Base-by-base conservation (phyloP, 2,797 vertebrate species). In the Champsocephalus gunnari region DNA sequence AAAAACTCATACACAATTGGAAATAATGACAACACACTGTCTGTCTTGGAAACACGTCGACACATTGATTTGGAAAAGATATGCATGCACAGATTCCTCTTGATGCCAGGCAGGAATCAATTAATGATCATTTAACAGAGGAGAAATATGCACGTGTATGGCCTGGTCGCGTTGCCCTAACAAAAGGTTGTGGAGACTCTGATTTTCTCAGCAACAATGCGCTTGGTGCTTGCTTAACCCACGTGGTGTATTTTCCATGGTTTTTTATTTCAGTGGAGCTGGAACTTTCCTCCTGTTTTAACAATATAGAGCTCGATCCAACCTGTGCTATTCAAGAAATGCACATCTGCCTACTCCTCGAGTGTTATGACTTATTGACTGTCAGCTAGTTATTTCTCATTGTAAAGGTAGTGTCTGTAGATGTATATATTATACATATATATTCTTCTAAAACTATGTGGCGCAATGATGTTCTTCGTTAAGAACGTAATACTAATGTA, bases 321-420 rank as follows among this genome's bases (percentile, higher is more conserved):
- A 63, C 58, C 86, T 79, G 60, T 79, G 83, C 73, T 80, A 38
- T 74, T 80, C 58, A 80, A 85, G 64, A 89, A 86, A 83, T 71
- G 65, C 50, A 75, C 85, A 84, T 83, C 81, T 83, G 83, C 81
- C 76, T 47, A 56, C 49, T 77, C 74, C 75, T 73, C 9, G n/a
- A 72, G 76, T 63, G 12, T 70, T 55, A 47, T 71, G 48, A 56
- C 55, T 21, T 2, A 21, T 2, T 2, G 21, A 21, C 2, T 5
- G 9, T 62, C 53, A 43, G 45, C 21, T 56, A n/a, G n/a, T 66
- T 55, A 63, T 75, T 41, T 73, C 43, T 62, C 32, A 34, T 2
- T 12, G 28, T 55, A 41, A 16, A 45, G n/a, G 17, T 57, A 9
- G 44, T 54, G 16, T 7, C 28, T 10, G 19, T 44, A 38, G 2